Conservation (phyloP, 1,140 invertebrate species). For the Lutraria rhynchaena region DNA sequence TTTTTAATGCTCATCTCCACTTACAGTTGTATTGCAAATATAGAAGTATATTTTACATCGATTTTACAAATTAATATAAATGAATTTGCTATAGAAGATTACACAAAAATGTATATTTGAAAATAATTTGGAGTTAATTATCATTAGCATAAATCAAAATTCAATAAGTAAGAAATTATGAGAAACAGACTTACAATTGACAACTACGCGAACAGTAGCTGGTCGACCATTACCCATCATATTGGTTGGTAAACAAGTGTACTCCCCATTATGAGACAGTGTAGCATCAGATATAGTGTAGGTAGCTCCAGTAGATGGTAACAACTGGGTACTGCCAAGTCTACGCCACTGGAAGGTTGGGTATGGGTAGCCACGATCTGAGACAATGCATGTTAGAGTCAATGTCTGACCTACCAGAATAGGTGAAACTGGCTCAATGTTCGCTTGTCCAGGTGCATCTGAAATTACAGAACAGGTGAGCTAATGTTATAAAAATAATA, state of each 20-base stretch:
- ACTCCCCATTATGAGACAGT: slow-evolving; percentile 68
- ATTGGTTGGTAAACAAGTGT: slow-evolving; percentile 68
- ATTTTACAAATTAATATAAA: too few species aligned
- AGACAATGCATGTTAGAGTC: slow-evolving; percentile 55
- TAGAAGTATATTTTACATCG: too few species aligned
- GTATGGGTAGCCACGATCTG: slow-evolving; percentile 59
- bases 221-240: slow-evolving; percentile 58
- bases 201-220: slow-evolving; percentile 60
- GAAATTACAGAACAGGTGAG: slow-evolving; percentile 1
- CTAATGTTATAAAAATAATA: slow-evolving; percentile 5
- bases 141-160: too few species aligned
- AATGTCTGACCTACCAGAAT: slow-evolving; percentile 62
- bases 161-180: too few species aligned
- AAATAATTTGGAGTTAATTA: too few species aligned
- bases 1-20: too few species aligned
- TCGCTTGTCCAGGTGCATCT: slow-evolving; percentile 65
- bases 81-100: too few species aligned
- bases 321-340: slow-evolving; percentile 21
- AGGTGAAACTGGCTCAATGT: slow-evolving; percentile 53
- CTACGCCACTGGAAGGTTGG: slow-evolving; percentile 65
- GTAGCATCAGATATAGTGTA: slow-evolving; percentile 56
- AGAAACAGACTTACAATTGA: slow-evolving; percentile 64
- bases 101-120: too few species aligned
- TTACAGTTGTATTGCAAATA: too few species aligned
- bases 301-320: slow-evolving; percentile 11